A percentile compares a stretch with the other conserved stretches of the same genome.
phyloP scores from a whole-genome alignment of 2,888 invertebrate genomes.

The Cremastobaeus sp. region DNA sequence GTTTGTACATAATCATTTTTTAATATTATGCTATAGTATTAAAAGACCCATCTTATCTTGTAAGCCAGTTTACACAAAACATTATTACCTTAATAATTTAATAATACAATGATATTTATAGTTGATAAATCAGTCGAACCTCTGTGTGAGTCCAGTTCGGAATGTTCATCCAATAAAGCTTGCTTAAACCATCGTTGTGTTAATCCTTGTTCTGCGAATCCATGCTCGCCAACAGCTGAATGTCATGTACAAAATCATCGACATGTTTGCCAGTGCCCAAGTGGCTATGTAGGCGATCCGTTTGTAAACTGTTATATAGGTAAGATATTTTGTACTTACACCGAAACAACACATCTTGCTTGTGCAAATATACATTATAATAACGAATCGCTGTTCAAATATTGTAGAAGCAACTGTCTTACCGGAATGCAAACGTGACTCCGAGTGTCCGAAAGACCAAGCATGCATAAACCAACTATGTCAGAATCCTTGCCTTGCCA shows the following conservation, averaged over 20 bases:
- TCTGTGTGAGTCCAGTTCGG: conserved; percentile 85
- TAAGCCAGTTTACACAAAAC: too few species aligned
- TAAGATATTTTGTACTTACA: conserved; percentile 62
- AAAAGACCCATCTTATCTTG: too few species aligned
- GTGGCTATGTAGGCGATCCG: conserved; percentile 88
- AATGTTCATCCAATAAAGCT: conserved; percentile 85
- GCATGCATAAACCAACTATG: conserved; percentile 90
- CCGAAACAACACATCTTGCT: too few species aligned
- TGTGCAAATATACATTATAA: too few species aligned
- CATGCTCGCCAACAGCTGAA: conserved; percentile 88
- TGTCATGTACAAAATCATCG: conserved; percentile 88
- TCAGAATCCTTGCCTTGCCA: conserved; percentile 88
- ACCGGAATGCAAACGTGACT: conserved; percentile 86
- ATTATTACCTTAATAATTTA: too few species aligned
- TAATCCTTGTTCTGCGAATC: conserved; percentile 86
- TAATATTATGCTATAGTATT: too few species aligned
- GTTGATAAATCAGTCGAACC: conserved; percentile 76
- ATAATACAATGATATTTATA: too few species aligned
- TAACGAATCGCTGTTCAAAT: conserved; percentile 5
- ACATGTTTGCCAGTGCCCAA: conserved; percentile 87
- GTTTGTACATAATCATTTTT: conserved; percentile 77
- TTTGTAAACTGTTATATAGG: conserved; percentile 85
- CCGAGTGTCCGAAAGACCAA: conserved; percentile 86
- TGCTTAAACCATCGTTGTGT: conserved; percentile 87
- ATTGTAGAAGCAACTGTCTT: conserved; percentile 76